phyloP scores from a whole-genome alignment of 2,113 vertebrate species.

The Accipiter virgatus region DNA sequence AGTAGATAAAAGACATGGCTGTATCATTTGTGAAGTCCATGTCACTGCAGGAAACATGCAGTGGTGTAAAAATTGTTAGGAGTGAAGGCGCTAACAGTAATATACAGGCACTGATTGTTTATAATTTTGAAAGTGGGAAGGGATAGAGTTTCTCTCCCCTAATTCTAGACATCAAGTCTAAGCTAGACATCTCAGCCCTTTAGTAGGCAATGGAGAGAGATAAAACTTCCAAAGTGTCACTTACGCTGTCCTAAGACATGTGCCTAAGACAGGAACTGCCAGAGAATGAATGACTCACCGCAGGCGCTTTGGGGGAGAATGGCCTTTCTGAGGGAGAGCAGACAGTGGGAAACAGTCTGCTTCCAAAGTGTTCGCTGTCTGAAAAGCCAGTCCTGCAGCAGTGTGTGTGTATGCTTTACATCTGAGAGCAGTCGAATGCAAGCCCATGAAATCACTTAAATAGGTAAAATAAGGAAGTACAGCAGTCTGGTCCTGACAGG shows the following conservation, averaged over 20 bases:
- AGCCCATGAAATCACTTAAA: not conserved
- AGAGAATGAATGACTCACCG: fast-evolving
- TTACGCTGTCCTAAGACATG: not conserved
- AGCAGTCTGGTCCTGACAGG: not conserved
- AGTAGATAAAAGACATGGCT: not conserved
- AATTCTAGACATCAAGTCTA: not conserved
- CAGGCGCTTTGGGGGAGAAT: not conserved
- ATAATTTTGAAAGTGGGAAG: not conserved
- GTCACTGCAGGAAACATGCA: not conserved
- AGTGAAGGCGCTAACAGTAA: not conserved
- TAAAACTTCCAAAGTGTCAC: fast-evolving
- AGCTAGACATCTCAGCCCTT: not conserved
- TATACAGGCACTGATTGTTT: not conserved
- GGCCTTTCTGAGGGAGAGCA: not conserved
- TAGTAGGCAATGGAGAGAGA: not conserved
- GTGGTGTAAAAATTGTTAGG: not conserved
- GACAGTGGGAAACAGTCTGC: not conserved
- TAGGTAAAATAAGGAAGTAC: not conserved
- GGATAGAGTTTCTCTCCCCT: not conserved
- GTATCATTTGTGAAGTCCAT: not conserved
- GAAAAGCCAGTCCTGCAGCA: not conserved
- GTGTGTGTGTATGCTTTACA: not conserved
- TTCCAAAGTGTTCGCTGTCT: not conserved
- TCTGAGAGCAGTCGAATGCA: fast-evolving
- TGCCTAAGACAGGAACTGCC: not conserved